These are phyloP conservation scores for Rotaria socialis DNA, from an alignment of 2,888 invertebrate genomes.

Conservation along the genomic window DNA sequence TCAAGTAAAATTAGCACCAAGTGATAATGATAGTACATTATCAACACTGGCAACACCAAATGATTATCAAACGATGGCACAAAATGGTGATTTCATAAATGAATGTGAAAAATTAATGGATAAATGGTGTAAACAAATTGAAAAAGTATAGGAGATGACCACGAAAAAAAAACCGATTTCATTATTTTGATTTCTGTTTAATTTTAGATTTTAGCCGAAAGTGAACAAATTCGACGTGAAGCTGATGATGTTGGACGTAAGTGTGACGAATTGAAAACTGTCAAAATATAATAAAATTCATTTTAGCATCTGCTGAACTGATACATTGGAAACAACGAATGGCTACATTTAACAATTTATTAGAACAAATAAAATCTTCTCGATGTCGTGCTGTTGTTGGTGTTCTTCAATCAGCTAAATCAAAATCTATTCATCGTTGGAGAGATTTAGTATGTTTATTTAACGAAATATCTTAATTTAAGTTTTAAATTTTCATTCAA, in stretches of 20 bases:
- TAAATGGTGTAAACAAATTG: conserved; percentile 60
- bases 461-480: too few relatives aligned
- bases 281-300: background rate
- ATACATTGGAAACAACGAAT: conserved; percentile 84
- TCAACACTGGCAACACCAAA: conserved; percentile 54
- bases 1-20: conserved; percentile 56
- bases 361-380: conserved; percentile 59
- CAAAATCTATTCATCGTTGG: conserved; percentile 57
- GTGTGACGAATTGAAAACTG: background rate
- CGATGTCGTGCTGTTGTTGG: conserved; percentile 58
- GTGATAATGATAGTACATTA: conserved; percentile 53
- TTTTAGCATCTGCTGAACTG: conserved; percentile 68
- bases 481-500: background rate
- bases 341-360: conserved; percentile 73
- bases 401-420: conserved; percentile 57
- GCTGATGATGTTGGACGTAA: conserved; percentile 60
- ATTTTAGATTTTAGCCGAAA: conserved; percentile 57
- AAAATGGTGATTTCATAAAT: conserved; percentile 57
- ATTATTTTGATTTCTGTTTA: too few relatives aligned
- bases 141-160: conserved; percentile 49
- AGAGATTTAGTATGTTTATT: conserved; percentile 54
- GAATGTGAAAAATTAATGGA: conserved; percentile 57
- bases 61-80: conserved; percentile 56
- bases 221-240: conserved; percentile 60
- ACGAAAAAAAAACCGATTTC: background rate